phyloP scores from a whole-genome alignment of 1,140 invertebrate genomes.

The Halyomorpha halys region DNA sequence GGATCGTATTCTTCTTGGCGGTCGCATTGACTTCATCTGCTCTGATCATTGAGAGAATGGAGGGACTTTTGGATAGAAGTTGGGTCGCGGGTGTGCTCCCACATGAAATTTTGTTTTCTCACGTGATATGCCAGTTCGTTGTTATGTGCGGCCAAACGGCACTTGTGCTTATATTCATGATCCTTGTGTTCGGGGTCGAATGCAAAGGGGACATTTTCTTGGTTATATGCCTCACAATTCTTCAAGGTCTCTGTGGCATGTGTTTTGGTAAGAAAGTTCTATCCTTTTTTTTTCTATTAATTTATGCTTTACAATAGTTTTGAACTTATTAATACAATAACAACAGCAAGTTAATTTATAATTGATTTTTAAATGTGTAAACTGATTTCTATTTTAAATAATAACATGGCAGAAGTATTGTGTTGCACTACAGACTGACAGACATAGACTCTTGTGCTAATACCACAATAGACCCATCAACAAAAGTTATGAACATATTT shows the following conservation, averaged over 20 bases:
- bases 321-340: too few species aligned
- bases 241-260: constrained; percentile 87
- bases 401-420: too few species aligned
- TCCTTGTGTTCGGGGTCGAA: constrained; percentile 71
- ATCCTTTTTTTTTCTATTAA: neutral
- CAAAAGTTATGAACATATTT: too few species aligned
- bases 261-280: constrained; percentile 56
- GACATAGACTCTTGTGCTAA: too few species aligned
- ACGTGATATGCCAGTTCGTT: constrained; percentile 76
- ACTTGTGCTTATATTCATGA: constrained; percentile 70
- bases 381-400: neutral
- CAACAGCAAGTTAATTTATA: neutral
- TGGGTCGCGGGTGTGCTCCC: constrained; percentile 62
- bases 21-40: constrained; percentile 83
- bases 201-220: constrained; percentile 63
- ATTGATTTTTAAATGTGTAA: neutral
- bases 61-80: constrained; percentile 78
- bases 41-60: constrained; percentile 77
- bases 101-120: constrained; percentile 67
- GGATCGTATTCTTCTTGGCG: constrained; percentile 89
- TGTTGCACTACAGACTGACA: too few species aligned
- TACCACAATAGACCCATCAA: too few species aligned
- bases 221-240: constrained; percentile 64
- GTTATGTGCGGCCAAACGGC: constrained; percentile 76
- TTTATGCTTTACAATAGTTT: too few species aligned